These are phyloP conservation scores for Plectrocnemia conspersa DNA, from an alignment of 1,140 invertebrate genomes.

Conservation along the genomic window DNA sequence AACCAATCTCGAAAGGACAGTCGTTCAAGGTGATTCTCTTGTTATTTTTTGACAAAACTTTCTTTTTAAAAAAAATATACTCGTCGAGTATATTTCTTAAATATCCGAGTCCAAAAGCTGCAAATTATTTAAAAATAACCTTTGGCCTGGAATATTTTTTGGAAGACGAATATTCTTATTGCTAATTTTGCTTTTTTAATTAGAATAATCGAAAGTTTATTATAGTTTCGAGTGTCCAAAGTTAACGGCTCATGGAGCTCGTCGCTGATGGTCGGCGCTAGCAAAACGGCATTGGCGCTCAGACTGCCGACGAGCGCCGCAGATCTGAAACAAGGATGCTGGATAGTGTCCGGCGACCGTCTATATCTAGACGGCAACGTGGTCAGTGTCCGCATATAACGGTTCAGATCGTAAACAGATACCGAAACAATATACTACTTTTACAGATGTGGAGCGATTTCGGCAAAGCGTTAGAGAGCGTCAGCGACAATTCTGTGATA, in stretches of 20 bases:
- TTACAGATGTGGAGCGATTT: constrained; percentile 27
- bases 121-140: no score
- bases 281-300: constrained; percentile 5
- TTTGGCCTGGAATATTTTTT: no score
- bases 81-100: no score
- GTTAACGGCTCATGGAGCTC: constrained; percentile 21
- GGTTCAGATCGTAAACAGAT: not conserved
- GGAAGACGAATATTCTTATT: no score
- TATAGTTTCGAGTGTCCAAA: constrained; percentile 24
- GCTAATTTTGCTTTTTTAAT: no score
- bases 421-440: no score
- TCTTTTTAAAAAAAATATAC: no score
- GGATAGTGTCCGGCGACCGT: constrained; percentile 29
- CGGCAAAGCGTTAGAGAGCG: constrained; percentile 22
- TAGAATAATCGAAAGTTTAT: not conserved
- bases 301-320: constrained; percentile 16
- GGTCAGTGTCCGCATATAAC: constrained; percentile 9
- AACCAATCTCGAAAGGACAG: constrained; percentile 23
- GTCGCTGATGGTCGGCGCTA: constrained; percentile 18
- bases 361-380: constrained; percentile 27
- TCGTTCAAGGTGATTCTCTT: constrained; percentile 29
- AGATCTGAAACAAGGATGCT: constrained; percentile 27
- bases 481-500: constrained; percentile 18
- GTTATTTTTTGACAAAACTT: not conserved
- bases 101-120: no score